Conservation (phyloP, 2,797 vertebrate species). For the Sylvilagus floridanus region DNA sequence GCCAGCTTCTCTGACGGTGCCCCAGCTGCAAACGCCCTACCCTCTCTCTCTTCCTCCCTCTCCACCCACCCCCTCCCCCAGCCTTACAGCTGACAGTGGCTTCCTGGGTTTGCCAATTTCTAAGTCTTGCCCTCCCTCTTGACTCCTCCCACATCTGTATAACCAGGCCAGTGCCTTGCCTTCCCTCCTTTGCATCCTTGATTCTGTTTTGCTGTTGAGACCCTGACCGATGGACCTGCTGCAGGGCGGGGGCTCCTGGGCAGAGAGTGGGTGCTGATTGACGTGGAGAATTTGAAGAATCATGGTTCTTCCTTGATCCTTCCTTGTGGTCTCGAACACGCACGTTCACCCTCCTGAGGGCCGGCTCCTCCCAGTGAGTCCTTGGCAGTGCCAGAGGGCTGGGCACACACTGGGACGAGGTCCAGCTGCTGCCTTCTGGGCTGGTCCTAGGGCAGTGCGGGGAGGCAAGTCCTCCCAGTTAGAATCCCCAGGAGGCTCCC, state of each 20-base stretch:
- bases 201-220: slow-evolving; percentile 12
- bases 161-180: neutral
- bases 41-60: neutral
- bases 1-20: neutral
- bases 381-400: neutral
- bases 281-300: too few species aligned
- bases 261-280: too few species aligned
- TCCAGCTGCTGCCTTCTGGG: neutral
- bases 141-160: neutral
- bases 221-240: neutral
- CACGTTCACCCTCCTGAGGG: neutral
- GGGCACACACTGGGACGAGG: neutral
- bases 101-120: neutral
- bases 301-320: too few species aligned
- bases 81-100: neutral
- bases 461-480: neutral
- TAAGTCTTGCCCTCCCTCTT: neutral
- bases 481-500: neutral
- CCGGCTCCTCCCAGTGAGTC: neutral
- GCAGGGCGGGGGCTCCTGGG: neutral
- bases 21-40: too few species aligned
- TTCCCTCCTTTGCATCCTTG: neutral
- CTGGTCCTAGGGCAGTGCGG: neutral
- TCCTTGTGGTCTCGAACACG: neutral
- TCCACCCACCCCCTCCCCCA: neutral